Evolutionary conservation across 2,888 invertebrate species (phyloP).

Genomic region (Abscondita cerata): DNA sequence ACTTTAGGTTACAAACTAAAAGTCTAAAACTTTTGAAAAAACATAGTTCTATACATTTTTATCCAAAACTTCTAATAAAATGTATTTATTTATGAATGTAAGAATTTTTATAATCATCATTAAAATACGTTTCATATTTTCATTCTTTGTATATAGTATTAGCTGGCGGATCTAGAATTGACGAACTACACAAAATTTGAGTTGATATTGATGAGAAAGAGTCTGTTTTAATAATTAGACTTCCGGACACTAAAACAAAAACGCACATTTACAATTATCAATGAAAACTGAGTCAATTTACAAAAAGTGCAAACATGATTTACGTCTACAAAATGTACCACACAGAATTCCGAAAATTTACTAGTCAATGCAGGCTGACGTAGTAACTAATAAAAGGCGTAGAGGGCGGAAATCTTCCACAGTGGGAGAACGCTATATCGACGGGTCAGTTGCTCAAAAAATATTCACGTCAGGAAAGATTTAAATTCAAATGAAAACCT

Average conservation of each 20-base stretch:
- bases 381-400: too few species aligned
- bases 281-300: neutral
- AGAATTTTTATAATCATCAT: too few species aligned
- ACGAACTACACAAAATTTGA: too few species aligned
- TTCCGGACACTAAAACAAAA: too few species aligned
- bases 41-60: too few species aligned
- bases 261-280: neutral
- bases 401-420: too few species aligned
- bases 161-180: too few species aligned
- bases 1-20: neutral
- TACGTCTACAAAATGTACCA: neutral
- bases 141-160: neutral
- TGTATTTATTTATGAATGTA: too few species aligned
- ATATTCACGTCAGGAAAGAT: neutral
- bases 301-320: neutral
- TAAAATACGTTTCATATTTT: too few species aligned
- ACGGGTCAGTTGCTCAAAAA: neutral
- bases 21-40: neutral
- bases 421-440: neutral
- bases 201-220: too few species aligned
- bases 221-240: too few species aligned
- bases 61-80: neutral
- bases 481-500: neutral
- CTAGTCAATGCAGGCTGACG: too few species aligned
- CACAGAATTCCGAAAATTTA: neutral